Percentiles rank a stretch among this genome's conserved stretches.
Conservation (phyloP, 2,113 vertebrate genomes). For the Colius striatus region DNA sequence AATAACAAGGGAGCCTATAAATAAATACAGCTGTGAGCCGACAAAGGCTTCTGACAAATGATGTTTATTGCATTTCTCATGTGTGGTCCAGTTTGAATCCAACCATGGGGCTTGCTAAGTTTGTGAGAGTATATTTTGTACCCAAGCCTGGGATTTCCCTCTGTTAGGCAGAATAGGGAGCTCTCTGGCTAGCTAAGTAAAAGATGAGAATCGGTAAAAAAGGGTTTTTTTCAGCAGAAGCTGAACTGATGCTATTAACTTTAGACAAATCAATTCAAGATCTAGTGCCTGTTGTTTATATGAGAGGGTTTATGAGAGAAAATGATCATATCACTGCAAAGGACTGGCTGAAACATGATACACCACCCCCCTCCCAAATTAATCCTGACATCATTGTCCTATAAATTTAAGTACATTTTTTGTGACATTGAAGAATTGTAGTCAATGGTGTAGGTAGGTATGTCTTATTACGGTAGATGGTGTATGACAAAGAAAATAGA, state of each 20-base stretch:
- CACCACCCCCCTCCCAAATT: neutral
- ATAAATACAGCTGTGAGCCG: conserved; percentile 81
- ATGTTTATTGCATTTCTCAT: conserved; percentile 83
- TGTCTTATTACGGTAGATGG: neutral
- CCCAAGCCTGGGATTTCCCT: conserved; percentile 35
- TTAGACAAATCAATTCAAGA: neutral
- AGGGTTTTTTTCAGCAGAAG: neutral
- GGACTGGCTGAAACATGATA: neutral
- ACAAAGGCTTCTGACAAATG: conserved; percentile 81
- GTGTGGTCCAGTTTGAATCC: conserved; percentile 77
- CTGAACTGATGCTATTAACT: neutral
- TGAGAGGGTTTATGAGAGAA: neutral
- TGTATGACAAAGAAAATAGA: neutral
- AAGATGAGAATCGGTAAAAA: neutral
- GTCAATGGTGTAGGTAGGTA: neutral
- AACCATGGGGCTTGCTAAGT: conserved; percentile 9
- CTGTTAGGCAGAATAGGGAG: neutral
- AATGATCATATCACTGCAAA: neutral
- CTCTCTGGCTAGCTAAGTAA: neutral
- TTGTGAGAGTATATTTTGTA: conserved; percentile 41
- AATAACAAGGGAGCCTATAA: conserved; percentile 77
- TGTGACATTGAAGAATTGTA: neutral
- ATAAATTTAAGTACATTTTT: neutral
- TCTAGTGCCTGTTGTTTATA: neutral
- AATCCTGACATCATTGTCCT: neutral